Base-by-base conservation (phyloP, 2,113 vertebrate species). In the Perccottus glenii region DNA sequence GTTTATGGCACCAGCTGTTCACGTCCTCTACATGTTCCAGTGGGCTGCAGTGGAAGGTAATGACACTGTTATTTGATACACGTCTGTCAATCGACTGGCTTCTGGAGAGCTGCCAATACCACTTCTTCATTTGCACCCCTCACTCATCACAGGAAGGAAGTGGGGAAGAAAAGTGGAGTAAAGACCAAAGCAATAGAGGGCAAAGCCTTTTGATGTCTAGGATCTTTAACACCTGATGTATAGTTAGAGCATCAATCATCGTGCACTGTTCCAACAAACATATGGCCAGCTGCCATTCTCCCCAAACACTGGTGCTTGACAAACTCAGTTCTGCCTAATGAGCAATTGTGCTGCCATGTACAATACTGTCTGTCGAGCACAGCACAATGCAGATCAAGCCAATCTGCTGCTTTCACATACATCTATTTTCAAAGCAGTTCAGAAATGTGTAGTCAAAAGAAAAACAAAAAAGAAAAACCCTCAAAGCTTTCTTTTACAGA, bases 271-370 rank as follows among this genome's bases (percentile, higher is more conserved):
- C 61, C 38, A 51, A 12, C 11, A 49, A 71, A 71, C 80, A 64
- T 75, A 64, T 71, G 70, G 60, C 73, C 74, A 56, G 38, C 67
- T 3, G 11, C 44, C 40, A 50, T 6, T 0, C 27, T 42, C 48
- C 16, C 43, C n/a, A 68, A 73, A 76, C 69, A 65, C 80, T 66
- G 62, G 55, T 80, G 73, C 61, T 65, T 70, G 71, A 77, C 68
- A 70, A 69, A 69, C 64, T 77, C 74, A 62, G 47, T 78, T 85
- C 72, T 65, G 64, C 61, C 75, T 85, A 84, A 88, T 80, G 70
- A 85, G 72, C 64, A 64, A 43, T 73, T 69, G 74, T 67, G 61
- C 56, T 74, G 62, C 43, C 6, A 9, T 61, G 56, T 70, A 59
- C 49, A 66, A 38, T 67, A 59, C 40, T 70, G 7, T 74, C 57